Evolutionary conservation across 1,140 invertebrate species (phyloP), one percentile per base, ranked within the genome.

Genomic region (Drosophila ficusphila): DNA sequence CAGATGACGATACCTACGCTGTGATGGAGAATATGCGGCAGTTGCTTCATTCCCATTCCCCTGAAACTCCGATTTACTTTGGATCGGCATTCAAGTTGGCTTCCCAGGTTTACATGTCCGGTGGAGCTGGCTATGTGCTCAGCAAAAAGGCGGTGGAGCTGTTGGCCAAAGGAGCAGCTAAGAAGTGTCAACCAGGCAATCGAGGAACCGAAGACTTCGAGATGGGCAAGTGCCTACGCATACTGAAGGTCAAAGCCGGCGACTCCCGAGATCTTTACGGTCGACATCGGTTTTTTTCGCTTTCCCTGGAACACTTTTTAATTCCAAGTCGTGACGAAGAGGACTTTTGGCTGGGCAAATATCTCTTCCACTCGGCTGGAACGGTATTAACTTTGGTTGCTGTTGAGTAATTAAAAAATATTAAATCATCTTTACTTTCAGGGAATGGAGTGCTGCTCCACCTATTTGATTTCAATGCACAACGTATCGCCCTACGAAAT

Each of bases 1-100:
- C 97, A 23, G 97, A 98, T 86, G 97, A 98, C 92, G 97, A 99
- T 88, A 98, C 97, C 92, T 98, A 97, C 92, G 96, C 97, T n/a
- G 94, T 98, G 21, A 94, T 98, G 1, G 97, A 98, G 91, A 99
- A 98, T 92, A 92, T 99, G 31, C 93, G 97, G 16, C 96, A 96
- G 75, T 96, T 99, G 95, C 91, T 99, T n/a, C 93, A 94, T 2
- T 92, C 94, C 0, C 94, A 97, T 75, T 93, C 94, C 74, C 90
- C 95, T 1, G 92, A 92, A 0, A 93, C 95, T 4, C 95, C 97
- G 0, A 92, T 97, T 1, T 98, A 98, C 89, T 98, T 98, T 88
- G 97, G 97, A 0, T 97, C 96, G 78, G 92, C 95, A 12, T 98
- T 98, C 90, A 96, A 96, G 67, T 11, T 96, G 95, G 0, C 0